Percentiles rank a stretch among this genome's conserved stretches.
phyloP scores from a whole-genome alignment of 2,888 invertebrate genomes.

The Smittia sp. region DNA sequence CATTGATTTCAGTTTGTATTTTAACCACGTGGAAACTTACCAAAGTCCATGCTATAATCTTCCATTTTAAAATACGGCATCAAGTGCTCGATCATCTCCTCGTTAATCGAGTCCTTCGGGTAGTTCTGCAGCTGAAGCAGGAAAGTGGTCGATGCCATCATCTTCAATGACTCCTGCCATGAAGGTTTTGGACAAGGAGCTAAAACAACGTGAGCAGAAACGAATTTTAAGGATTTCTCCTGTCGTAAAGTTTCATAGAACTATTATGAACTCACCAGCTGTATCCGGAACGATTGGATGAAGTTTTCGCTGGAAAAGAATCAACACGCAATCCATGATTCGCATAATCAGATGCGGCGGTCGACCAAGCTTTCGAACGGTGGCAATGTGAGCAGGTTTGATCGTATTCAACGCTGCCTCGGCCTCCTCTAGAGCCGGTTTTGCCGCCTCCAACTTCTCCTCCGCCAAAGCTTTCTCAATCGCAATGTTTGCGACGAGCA shows the following conservation, averaged over 20 bases:
- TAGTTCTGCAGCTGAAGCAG: slow-evolving; percentile 88
- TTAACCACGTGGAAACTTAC: slow-evolving; percentile 62
- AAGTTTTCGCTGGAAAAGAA: slow-evolving; percentile 85
- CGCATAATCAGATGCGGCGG: slow-evolving; percentile 97
- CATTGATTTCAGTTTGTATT: too few relatives aligned
- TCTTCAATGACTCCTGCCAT: slow-evolving; percentile 94
- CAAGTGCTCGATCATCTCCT: slow-evolving; percentile 92
- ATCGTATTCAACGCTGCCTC: slow-evolving; percentile 94
- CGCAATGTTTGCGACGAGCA: slow-evolving; percentile 79
- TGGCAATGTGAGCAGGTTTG: slow-evolving; percentile 93
- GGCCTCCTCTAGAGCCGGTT: slow-evolving; percentile 93
- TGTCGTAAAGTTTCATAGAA: background rate
- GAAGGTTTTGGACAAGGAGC: slow-evolving; percentile 86
- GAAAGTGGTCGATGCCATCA: slow-evolving; percentile 96
- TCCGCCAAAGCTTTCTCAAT: slow-evolving; percentile 89
- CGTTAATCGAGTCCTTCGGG: slow-evolving; percentile 94
- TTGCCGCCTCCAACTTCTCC: slow-evolving; percentile 89
- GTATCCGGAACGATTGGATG: slow-evolving; percentile 81
- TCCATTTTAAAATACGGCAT: slow-evolving; percentile 93
- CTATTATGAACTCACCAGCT: slow-evolving; percentile 49
- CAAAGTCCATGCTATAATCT: slow-evolving; percentile 87
- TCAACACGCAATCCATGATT: slow-evolving; percentile 95
- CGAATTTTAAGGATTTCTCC: background rate
- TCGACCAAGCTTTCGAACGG: slow-evolving; percentile 88
- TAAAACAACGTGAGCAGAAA: background rate